Evolutionary conservation across 2,888 invertebrate species (phyloP), one percentile per base, ranked within the genome.

Genomic region (Eustalomyia histrio): DNA sequence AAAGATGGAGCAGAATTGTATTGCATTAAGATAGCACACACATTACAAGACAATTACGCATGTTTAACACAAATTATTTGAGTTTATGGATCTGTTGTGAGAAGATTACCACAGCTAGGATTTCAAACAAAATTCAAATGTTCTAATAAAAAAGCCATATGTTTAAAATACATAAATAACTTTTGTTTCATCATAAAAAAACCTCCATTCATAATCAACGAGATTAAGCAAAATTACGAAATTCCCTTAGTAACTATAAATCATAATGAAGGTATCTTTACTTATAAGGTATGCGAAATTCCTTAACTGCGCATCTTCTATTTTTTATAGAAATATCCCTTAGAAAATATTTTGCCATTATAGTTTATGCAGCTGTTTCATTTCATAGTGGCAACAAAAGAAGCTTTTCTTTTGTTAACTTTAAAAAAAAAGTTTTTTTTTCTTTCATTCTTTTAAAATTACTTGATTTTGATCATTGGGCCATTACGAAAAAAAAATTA

Each of bases 251-350:
- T 55, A 80, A 72, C 76, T 60, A 57, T 24, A 35, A 53, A 61
- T 68, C 52, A 58, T 58, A 57, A 39, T 24, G 6, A 8, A 6
- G 6, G 7, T 55, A 21, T 50, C 17, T 47, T 21, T 64, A 73
- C 50, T 52, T 61, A 64, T 58, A 58, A 60, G 53, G 0, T 60
- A 24, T 73, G 76, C 76, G 39, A 80, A 80, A 80, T 76, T 80
- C 80, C 58, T 76, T 55, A 80, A 80, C 64, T 73, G 80, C 80
- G 80, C 80, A 80, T 73, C 73, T 68, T 55, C 21, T 53, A 3
- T 47, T 76, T 35, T 39, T 21, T 21, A 4, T 29, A 29, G 24
- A 55, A 71, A 39, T 35, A 16, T 61, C 47, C 47, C 24, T 18
- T 72, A 16, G 0, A 8, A 55, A 57, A 1, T 60, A 21, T 52